These are phyloP conservation scores for Neomicropteryx cornuta DNA, from an alignment of 1,140 invertebrate species.

Conservation along the genomic window DNA sequence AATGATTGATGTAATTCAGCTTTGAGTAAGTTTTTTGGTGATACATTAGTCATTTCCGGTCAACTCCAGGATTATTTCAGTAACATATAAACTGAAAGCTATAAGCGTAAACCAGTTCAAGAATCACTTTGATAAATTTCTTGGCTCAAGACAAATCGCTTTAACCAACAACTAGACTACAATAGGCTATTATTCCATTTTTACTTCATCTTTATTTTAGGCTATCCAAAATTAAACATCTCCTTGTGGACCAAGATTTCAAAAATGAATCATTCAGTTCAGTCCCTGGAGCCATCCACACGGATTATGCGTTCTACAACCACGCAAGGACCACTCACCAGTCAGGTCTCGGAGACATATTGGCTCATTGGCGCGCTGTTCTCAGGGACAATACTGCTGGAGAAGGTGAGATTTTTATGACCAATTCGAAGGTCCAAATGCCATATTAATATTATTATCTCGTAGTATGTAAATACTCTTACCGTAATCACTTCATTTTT, in stretches of 20 bases:
- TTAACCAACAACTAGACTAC: slow-evolving; percentile 2
- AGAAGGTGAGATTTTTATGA: slow-evolving; percentile 27
- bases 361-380: slow-evolving; percentile 45
- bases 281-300: slow-evolving; percentile 19
- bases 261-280: slow-evolving; percentile 31
- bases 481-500: too few species aligned
- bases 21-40: too few species aligned
- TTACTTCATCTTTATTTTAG: slow-evolving; percentile 12
- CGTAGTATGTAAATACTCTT: slow-evolving; percentile 16
- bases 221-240: slow-evolving; percentile 49
- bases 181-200: not conserved
- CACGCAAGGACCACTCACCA: slow-evolving; percentile 48
- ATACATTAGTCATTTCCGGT: too few species aligned
- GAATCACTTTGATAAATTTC: too few species aligned
- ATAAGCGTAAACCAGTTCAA: too few species aligned
- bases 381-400: slow-evolving; percentile 41
- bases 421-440: slow-evolving; percentile 20
- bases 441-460: slow-evolving; percentile 22
- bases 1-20: too few species aligned
- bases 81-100: too few species aligned
- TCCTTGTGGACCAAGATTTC: slow-evolving; percentile 46
- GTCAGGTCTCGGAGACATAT: slow-evolving; percentile 37
- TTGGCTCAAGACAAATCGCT: not conserved
- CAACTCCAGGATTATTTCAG: too few species aligned
- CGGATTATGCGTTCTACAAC: slow-evolving; percentile 45